Evolutionary conservation across 1,140 invertebrate genomes (phyloP), one percentile per base, ranked within the genome.

Genomic region (Trissolcus basalis): DNA sequence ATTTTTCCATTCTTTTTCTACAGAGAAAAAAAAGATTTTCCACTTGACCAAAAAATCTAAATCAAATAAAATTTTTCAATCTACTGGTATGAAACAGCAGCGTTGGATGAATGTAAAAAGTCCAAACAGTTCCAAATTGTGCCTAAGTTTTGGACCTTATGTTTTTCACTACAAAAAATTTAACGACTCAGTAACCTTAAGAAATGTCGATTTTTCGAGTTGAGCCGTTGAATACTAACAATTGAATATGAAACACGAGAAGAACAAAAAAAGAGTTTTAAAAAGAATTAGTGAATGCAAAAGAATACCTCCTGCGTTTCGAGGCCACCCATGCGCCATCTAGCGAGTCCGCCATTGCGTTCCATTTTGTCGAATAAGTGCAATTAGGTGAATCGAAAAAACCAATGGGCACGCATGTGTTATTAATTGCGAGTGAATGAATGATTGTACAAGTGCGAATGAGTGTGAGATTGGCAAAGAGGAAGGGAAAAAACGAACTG

Each of bases 341-440:
- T 87, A 83, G 84, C 53, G 19, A 27, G 83, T 87, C 86, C 84
- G 78, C 70, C 84, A 85, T 86, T 86, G 79, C 74, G 83, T 87
- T 88, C 81, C 81, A 83, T 89, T 88, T 86, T 86, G 82, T 87
- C 85, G 85, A 89, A 87, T 88, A 89, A 89, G 87, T 88, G 87
- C 87, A 89, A 89, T 89, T 89, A 89, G 85, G 86, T 76, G 76
- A 78, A 80, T 80, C 55, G 72, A 78, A 78, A 71, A 49, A 63
- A 59, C 53, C 64, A 85, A 61, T 58, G 58, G 41, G 64, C 75
- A 73, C 75, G 67, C 59, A 79, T 79, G 81, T 70, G 68, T 78
- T 64, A 76, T 76, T 70, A 64, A 80, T 59, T 77, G n/a, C n/a
- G 36, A n/a, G 9, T 39, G 36, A 39, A 39, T 39, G 36, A n/a